Evolutionary conservation across 2,888 invertebrate species (phyloP), one percentile per base, ranked within the genome.

Genomic region (Pinctada fucata): DNA sequence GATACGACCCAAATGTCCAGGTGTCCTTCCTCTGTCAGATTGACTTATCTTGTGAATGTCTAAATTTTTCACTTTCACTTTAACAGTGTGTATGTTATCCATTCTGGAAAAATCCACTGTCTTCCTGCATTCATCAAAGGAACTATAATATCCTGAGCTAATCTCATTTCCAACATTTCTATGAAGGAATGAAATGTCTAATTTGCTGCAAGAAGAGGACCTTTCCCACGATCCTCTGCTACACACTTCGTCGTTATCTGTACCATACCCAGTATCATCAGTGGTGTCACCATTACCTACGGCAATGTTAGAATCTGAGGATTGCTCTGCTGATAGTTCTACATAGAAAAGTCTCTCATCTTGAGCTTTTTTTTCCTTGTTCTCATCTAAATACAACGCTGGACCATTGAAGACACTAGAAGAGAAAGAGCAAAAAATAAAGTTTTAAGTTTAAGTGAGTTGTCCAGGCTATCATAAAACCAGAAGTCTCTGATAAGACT

Each of bases 181-280:
- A 58, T 58, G 13, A 58, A 58, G 13, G 58, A 58, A 58, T 6
- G 58, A 58, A 10, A 13, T 10, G 13, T 58, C 13, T 13, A 58
- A 0, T 6, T 58, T 13, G 13, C 58, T 58, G 8, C 13, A 13
- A 10, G 58, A 10, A 58, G 8, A 58, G 13, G 8, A 66, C 16
- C 16, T 16, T 66, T 13, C n/a, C n/a, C 31, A 66, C 16, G 13
- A 66, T 8, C 66, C n/a, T 16, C 13, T 16, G 10, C 13, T 13
- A 13, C 13, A 8, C 16, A 16, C 6, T 13, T 73, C 73, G n/a
- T 87, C 85, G 58, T 84, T 81, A 82, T 87, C 85, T 68, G 86
- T 85, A 13, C 86, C 86, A 74, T 86, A 86, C 0, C 86, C 86
- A 8, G 85, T 85, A 75, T 86, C 86, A 70, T 86, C 86, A 10